These are phyloP conservation scores for Margarornis squamiger DNA, from an alignment of 2,797 vertebrate genomes.

Conservation along the genomic window DNA sequence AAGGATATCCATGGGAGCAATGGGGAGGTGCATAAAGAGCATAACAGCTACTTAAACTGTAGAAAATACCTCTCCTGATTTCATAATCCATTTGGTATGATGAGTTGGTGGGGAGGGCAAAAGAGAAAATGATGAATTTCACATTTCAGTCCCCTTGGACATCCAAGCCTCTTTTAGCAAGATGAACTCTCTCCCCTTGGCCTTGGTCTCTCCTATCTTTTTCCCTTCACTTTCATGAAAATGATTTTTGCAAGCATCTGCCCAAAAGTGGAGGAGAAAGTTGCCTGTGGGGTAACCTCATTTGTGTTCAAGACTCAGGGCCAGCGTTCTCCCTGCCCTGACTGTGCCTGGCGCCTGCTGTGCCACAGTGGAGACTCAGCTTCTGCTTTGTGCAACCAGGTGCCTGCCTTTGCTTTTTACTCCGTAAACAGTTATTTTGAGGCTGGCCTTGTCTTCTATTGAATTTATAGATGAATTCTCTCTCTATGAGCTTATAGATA, in stretches of 20 bases:
- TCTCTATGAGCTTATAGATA: neutral
- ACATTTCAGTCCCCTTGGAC: neutral
- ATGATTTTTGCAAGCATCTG: neutral
- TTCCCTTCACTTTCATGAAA: neutral
- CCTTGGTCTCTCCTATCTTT: neutral
- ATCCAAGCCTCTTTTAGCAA: neutral
- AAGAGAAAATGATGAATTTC: neutral
- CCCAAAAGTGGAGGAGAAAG: neutral
- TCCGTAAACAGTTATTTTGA: neutral
- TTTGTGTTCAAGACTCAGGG: neutral
- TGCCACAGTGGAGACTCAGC: neutral
- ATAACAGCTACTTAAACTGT: neutral
- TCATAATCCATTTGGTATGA: rapidly evolving
- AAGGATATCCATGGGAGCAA: neutral
- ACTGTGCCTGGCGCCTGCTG: rapidly evolving
- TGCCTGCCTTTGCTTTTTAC: neutral
- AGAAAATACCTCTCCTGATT: neutral
- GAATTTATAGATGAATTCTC: neutral
- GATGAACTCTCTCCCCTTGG: neutral
- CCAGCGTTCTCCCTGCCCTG: neutral
- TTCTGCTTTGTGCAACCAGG: rapidly evolving
- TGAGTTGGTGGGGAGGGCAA: neutral
- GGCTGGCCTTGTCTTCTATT: neutral
- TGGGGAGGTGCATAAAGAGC: neutral
- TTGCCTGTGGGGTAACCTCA: neutral